Evolutionary conservation across 2,797 vertebrate species (phyloP), one percentile per base, ranked within the genome.

Genomic region (Hypotaenidia okinawae): DNA sequence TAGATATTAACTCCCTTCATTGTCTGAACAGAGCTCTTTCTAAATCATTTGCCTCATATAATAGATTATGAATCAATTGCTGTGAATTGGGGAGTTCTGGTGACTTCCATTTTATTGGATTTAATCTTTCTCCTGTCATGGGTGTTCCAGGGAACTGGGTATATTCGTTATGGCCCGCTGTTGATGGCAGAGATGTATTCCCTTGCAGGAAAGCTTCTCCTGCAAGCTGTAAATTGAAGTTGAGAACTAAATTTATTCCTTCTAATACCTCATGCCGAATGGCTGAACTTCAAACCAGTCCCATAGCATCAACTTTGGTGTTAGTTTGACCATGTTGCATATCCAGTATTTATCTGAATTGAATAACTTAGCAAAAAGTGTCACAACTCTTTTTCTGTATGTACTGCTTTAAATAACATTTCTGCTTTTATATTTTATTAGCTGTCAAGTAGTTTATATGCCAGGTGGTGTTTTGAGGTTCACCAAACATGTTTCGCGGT

Each of bases 101-200:
- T 90, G 92, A 87, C 83, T 96, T 97, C 66, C n/a, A n/a, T 90
- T 88, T 95, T 92, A 93, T 93, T 96, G 80, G 86, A 85, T 93
- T 93, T 82, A 94, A 94, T 96, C 92, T 94, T 95, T 94, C 91
- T 86, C 17, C 84, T 96, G 92, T 89, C 94, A 90, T 41, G 88
- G 66, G 39, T 63, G 61, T 96, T 94, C 63, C 61, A 84, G 78
- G 59, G 67, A 92, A 77, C 25, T 16, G 25, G 78, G 41, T 57
- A 63, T 72, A 76, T 95, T 93, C 17, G 54, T 91, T 93, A 94
- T 54, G 87, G 90, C 78, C 79, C 86, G 35, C 55, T 81, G 70
- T 91, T 87, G 88, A 66, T 81, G 85, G 84, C 58, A 89, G 68
- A 96, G 87, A 81, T 47, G 58, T 89, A 84, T 79, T 97, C 64